phyloP scores from a whole-genome alignment of 1,140 invertebrate species.

The Agrilus planipennis region DNA sequence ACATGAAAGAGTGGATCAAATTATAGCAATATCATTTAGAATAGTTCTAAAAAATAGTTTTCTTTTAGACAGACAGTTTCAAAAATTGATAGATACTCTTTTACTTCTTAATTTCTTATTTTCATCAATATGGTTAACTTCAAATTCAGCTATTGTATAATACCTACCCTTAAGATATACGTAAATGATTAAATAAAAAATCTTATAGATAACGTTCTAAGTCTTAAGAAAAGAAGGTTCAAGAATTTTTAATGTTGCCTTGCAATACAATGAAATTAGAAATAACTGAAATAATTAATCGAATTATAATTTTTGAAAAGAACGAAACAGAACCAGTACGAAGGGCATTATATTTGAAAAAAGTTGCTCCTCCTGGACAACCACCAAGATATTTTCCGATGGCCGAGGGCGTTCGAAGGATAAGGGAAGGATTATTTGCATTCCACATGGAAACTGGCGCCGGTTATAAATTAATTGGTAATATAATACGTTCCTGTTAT shows the following conservation, averaged over 20 bases:
- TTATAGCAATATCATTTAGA: too few species aligned
- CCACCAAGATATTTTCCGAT: constrained; percentile 40
- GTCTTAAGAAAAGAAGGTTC: neutral
- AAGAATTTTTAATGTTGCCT: neutral
- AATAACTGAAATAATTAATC: neutral
- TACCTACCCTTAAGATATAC: too few species aligned
- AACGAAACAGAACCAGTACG: constrained; percentile 44
- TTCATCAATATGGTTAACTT: too few species aligned
- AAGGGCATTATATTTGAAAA: constrained; percentile 45
- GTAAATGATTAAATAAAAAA: neutral
- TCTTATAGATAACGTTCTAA: neutral
- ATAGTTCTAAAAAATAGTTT: too few species aligned
- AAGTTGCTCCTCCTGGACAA: constrained; percentile 42
- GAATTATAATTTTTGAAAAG: constrained; percentile 30
- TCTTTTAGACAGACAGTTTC: too few species aligned
- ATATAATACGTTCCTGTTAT: neutral
- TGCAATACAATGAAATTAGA: neutral
- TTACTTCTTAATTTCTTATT: too few species aligned
- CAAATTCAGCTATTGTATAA: too few species aligned
- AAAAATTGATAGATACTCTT: too few species aligned
- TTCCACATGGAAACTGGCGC: constrained; percentile 50
- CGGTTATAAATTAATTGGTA: constrained; percentile 47
- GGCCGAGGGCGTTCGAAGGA: constrained; percentile 42
- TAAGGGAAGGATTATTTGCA: constrained; percentile 45
- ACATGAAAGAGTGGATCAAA: too few species aligned